Conservation (phyloP, 2,797 vertebrate species). For the Karalla daura region DNA sequence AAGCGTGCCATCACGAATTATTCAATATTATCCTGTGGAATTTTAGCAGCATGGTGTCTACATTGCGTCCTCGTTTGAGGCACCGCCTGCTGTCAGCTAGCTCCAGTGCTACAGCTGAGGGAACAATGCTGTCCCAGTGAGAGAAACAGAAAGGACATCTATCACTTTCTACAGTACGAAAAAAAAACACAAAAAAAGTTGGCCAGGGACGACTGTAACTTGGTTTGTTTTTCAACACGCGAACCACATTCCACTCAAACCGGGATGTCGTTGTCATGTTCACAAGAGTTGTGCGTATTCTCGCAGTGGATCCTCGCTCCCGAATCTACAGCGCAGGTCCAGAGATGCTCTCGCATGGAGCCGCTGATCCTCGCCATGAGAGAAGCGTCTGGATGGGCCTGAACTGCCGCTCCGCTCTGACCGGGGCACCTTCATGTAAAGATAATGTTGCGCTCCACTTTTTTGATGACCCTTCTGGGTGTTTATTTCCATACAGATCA, state of each 20-base stretch:
- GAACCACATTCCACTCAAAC: conserved; percentile 82
- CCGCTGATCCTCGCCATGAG: conserved; percentile 24
- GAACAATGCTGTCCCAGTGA: conserved; percentile 33
- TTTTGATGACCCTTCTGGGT: conserved; percentile 36
- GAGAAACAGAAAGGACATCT: conserved; percentile 51
- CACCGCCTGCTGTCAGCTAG: conserved; percentile 23
- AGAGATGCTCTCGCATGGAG: conserved; percentile 44
- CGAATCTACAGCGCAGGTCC: conserved; percentile 49
- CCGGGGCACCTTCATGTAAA: conserved; percentile 36
- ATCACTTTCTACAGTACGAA: conserved; percentile 61
- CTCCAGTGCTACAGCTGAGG: conserved; percentile 59
- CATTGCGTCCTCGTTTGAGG: conserved; percentile 28
- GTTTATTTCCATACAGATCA: conserved; percentile 38
- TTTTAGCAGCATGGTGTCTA: conserved; percentile 12
- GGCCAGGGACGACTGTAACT: conserved; percentile 76
- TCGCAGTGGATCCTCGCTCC: conserved; percentile 68
- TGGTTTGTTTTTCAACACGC: conserved; percentile 79
- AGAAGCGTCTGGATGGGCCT: conserved; percentile 43
- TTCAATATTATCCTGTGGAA: conserved; percentile 30
- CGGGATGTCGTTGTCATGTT: conserved; percentile 83
- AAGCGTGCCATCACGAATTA: conserved; percentile 14
- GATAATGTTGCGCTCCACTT: conserved; percentile 25
- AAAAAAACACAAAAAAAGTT: conserved; percentile 78
- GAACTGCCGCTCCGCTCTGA: conserved; percentile 44
- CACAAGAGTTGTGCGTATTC: conserved; percentile 76